Percentiles rank a stretch among this genome's conserved stretches.
Conservation (phyloP, 2,797 vertebrate genomes). For the Sebastolobus altivelis region DNA sequence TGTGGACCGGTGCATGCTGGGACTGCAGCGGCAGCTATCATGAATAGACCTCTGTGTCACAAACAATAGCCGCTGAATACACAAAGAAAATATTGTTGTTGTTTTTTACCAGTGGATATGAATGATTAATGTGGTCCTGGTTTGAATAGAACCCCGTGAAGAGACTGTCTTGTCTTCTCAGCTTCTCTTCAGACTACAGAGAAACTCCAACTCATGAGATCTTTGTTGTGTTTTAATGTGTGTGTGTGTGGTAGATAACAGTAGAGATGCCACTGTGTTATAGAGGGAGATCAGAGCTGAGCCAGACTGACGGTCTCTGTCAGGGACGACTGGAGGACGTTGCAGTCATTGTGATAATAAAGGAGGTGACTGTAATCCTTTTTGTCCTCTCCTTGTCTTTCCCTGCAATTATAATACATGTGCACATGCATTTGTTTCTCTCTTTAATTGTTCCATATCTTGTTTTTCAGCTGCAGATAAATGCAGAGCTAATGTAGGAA, state of each 20-base stretch:
- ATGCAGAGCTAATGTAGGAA: constrained; percentile 53
- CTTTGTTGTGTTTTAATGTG: constrained; percentile 18
- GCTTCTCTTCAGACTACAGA: constrained; percentile 42
- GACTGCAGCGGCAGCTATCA: constrained; percentile 77
- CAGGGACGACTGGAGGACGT: constrained; percentile 56
- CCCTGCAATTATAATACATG: constrained; percentile 11
- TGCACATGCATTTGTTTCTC: neutral
- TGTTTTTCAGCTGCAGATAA: constrained; percentile 72
- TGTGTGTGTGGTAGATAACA: constrained; percentile 69
- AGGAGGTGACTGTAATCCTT: constrained; percentile 72
- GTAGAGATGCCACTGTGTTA: constrained; percentile 76
- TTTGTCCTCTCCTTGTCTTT: constrained; percentile 43
- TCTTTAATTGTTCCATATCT: neutral
- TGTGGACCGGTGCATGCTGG: constrained; percentile 77
- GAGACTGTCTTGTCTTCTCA: constrained; percentile 83
- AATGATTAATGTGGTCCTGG: constrained; percentile 19
- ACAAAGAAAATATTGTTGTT: constrained; percentile 30
- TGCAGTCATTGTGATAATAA: constrained; percentile 43
- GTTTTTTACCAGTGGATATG: neutral
- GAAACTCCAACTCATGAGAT: neutral
- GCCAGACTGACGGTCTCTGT: constrained; percentile 70
- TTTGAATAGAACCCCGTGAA: constrained; percentile 74
- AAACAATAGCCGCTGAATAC: constrained; percentile 29
- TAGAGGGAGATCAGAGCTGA: constrained; percentile 78
- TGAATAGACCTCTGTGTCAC: constrained; percentile 36